These are phyloP conservation scores for Apteryx mantelli DNA, from an alignment of 2,113 vertebrate genomes.

Conservation along the genomic window DNA sequence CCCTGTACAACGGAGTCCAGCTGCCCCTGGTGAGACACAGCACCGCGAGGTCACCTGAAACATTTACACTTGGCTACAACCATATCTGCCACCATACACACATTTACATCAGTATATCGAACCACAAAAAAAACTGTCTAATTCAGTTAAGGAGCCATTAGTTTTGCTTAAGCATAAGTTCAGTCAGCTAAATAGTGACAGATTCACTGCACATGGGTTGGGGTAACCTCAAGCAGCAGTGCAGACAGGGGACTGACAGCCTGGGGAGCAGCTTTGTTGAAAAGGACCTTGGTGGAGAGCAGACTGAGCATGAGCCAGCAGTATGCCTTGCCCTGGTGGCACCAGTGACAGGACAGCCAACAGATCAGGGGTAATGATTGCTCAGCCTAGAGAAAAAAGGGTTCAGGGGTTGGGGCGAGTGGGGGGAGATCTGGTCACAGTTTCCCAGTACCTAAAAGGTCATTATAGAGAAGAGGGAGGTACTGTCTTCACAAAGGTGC, in stretches of 20 bases:
- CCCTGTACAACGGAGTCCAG: constrained; percentile 81
- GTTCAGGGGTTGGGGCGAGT: background rate
- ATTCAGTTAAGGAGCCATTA: background rate
- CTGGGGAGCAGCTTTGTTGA: background rate
- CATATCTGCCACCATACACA: background rate
- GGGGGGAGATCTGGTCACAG: background rate
- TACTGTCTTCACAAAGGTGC: background rate
- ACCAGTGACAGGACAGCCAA: accelerated
- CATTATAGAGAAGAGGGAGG: accelerated
- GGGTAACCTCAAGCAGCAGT: background rate
- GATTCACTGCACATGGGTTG: background rate
- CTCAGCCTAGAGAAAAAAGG: background rate
- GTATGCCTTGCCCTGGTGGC: background rate
- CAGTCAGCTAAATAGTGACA: background rate
- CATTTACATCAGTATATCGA: background rate
- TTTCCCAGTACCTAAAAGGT: background rate
- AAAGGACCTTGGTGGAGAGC: background rate
- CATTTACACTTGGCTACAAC: background rate
- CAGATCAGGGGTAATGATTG: background rate
- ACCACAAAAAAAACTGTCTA: background rate
- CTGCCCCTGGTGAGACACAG: constrained; percentile 85
- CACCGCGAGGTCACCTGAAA: background rate
- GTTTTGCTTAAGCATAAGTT: background rate
- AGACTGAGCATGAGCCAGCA: background rate
- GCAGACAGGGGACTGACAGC: background rate